Percentiles rank a stretch among this genome's conserved stretches.
Conservation (phyloP, 2,797 vertebrate species). For the Cirrhinus molitorella region DNA sequence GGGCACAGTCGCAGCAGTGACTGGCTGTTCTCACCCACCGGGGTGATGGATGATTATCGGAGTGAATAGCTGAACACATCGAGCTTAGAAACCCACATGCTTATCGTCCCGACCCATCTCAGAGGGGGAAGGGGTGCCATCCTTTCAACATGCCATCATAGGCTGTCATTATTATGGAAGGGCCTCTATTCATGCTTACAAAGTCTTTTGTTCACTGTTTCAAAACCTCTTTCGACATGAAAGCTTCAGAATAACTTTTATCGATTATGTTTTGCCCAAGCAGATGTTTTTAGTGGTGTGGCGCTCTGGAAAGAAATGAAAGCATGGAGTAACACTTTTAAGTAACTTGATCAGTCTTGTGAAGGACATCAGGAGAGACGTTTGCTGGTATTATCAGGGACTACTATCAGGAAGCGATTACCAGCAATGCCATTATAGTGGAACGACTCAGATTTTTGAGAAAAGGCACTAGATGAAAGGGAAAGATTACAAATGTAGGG, state of each 20-base stretch:
- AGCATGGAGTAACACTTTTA: not conserved
- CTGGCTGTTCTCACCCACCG: constrained; percentile 28
- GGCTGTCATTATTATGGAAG: constrained; percentile 38
- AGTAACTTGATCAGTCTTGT: not conserved
- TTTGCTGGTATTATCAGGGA: constrained; percentile 5
- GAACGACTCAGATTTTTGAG: not conserved
- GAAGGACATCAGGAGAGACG: constrained; percentile 1
- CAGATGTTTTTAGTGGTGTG: constrained; percentile 4
- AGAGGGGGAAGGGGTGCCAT: not conserved
- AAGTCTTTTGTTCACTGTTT: constrained; percentile 37
- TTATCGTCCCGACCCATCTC: constrained; percentile 49
- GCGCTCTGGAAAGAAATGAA: constrained; percentile 8
- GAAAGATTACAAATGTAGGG: not conserved
- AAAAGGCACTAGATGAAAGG: not conserved
- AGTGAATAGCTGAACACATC: constrained; percentile 43
- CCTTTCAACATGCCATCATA: constrained; percentile 29
- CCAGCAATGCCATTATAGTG: not conserved
- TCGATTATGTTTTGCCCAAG: not conserved
- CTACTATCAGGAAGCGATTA: not conserved
- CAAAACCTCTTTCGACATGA: not conserved
- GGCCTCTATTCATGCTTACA: constrained; percentile 30
- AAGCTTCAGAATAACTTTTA: constrained; percentile 8
- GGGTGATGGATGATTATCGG: constrained; percentile 26
- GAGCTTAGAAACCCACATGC: constrained; percentile 26
- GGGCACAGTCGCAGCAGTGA: not conserved